Base-by-base conservation (phyloP, 2,113 vertebrate species). In the Crotalus tigris region DNA sequence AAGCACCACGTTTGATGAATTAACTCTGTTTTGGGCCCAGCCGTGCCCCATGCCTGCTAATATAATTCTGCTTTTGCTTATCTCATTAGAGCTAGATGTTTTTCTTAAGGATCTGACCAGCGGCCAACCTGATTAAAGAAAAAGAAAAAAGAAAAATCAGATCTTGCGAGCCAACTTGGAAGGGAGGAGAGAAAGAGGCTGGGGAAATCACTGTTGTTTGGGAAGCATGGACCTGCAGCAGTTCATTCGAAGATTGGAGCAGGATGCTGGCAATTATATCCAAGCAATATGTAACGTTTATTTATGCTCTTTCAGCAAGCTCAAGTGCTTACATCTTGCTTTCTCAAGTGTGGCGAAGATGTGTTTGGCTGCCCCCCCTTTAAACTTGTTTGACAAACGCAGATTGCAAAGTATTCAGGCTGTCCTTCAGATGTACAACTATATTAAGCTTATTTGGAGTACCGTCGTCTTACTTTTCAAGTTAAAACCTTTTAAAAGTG, bases 281-380 rank as follows among this genome's bases (percentile, higher is more conserved):
- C 87, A 92, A 81, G 91, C 91, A 89, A 90, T 44, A 44, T 92
- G 92, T 90, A 93, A 93, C 93, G 90, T 90, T 93, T 85, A 93
- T 89, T 93, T 46, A 64, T 55, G 87, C 46, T 24, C 49, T 55
- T 85, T 90, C 89, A 21, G 3, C 75, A 46, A 39, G 49, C 26
- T 21, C 19, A 17, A 26, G 26, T 90, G 85, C n/a, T 24, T 5
- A 3, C 23, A 55, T 29, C 49, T 61, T 33, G 53, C 85, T 64
- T n/a, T 89, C 58, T 54, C 9, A n/a, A 49, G 29, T 26, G n/a
- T 33, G 51, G 53, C 11, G 55, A 85, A 46, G 29, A 89, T 21
- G n/a, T 13, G 13, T 55, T n/a, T 0, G 26, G 0, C n/a, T 26
- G 57, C n/a, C 13, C 5, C 12, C 61, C 2, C 15, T 0, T 39